These are phyloP conservation scores for Drosophila putrida DNA, from an alignment of 2,888 invertebrate species.

Conservation along the genomic window DNA sequence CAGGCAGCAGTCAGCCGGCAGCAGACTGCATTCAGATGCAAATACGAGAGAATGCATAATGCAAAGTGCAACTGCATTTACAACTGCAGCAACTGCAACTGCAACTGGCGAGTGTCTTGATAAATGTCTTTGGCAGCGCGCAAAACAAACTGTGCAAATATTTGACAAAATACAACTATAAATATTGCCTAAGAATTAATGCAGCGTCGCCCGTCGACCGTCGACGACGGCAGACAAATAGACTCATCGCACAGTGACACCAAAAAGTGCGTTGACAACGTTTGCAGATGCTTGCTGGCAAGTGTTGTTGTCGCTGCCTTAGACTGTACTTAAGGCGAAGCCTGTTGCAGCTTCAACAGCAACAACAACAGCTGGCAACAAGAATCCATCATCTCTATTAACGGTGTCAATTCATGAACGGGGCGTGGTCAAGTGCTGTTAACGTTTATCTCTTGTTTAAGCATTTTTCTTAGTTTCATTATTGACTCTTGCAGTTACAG, in stretches of 20 bases:
- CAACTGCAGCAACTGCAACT: slow-evolving; percentile 40
- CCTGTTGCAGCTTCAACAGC: slow-evolving; percentile 4
- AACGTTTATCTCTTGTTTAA: slow-evolving; percentile 66
- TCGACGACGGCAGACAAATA: slow-evolving; percentile 61
- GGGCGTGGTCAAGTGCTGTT: slow-evolving; percentile 65
- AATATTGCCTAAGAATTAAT: slow-evolving; percentile 82
- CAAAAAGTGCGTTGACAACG: slow-evolving; percentile 76
- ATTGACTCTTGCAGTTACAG: slow-evolving; percentile 73
- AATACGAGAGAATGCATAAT: slow-evolving; percentile 7
- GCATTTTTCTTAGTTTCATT: slow-evolving; percentile 54
- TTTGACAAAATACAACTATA: slow-evolving; percentile 82
- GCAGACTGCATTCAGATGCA: slow-evolving; percentile 11
- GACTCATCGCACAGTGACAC: slow-evolving; percentile 73
- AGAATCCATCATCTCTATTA: slow-evolving; percentile 63
- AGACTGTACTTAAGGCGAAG: slow-evolving; percentile 8
- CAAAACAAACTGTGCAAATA: slow-evolving; percentile 81
- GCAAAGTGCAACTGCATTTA: slow-evolving; percentile 8
- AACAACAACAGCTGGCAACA: slow-evolving; percentile 25
- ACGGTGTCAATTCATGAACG: slow-evolving; percentile 72
- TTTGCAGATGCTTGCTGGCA: slow-evolving; percentile 22
- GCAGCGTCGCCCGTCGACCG: slow-evolving; percentile 50
- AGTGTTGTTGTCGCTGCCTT: slow-evolving; percentile 36
- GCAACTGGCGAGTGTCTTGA: slow-evolving; percentile 59
- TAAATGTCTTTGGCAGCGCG: slow-evolving; percentile 76
- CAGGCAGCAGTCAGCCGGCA: neutral